These are phyloP conservation scores for Diachasmimorpha longicaudata DNA, from an alignment of 1,140 invertebrate species.

Conservation along the genomic window DNA sequence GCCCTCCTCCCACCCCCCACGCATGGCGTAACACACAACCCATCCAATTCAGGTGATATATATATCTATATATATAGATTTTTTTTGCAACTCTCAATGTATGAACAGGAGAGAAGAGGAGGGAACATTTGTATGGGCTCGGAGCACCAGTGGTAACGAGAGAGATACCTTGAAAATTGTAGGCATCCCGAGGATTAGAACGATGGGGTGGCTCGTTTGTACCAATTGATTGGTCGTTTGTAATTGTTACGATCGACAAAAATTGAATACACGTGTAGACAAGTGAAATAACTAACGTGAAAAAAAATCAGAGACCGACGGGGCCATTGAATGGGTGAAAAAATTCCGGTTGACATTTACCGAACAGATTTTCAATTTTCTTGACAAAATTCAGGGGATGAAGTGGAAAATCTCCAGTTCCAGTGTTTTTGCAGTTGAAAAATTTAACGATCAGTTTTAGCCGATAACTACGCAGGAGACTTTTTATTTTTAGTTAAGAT, in stretches of 20 bases:
- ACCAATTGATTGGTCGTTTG: conserved; percentile 16
- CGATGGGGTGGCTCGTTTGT: conserved; percentile 20
- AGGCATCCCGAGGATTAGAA: conserved; percentile 27
- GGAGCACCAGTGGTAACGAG: not conserved
- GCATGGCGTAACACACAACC: conserved; percentile 32
- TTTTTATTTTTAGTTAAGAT: too few species aligned
- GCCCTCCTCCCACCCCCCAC: conserved; percentile 45
- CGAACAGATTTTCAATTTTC: too few species aligned
- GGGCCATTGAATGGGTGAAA: not conserved
- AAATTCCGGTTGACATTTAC: not conserved
- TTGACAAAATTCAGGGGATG: too few species aligned
- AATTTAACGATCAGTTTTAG: too few species aligned
- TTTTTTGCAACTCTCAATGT: not conserved
- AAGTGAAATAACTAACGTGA: not conserved
- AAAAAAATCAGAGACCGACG: not conserved
- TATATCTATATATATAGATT: too few species aligned
- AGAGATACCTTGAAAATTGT: conserved; percentile 15
- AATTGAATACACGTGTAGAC: conserved; percentile 14
- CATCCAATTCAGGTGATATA: not conserved
- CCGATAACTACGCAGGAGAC: too few species aligned
- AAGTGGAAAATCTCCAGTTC: too few species aligned
- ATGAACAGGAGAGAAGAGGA: not conserved
- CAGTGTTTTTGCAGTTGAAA: too few species aligned
- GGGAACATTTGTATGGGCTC: not conserved
- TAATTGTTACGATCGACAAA: conserved; percentile 14